Evolutionary conservation across 1,140 invertebrate species (phyloP).

Genomic region (Acyrthosiphon pisum): DNA sequence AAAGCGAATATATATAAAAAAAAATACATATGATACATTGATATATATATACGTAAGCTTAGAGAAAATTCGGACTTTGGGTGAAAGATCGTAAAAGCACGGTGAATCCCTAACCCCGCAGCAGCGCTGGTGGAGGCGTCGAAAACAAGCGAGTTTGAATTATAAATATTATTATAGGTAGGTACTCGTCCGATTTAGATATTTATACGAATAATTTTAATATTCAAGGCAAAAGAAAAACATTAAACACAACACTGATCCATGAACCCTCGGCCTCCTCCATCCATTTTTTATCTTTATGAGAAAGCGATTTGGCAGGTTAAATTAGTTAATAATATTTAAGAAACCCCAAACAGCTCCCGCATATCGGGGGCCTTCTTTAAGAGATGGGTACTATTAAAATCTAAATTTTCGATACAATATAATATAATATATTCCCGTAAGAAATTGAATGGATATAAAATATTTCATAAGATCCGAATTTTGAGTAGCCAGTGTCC

Average conservation of each 20-base stretch:
- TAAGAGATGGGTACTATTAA: neutral
- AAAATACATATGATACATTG: neutral
- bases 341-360: neutral
- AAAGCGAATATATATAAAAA: neutral
- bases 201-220: neutral
- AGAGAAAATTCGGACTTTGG: neutral
- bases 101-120: neutral
- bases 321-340: neutral
- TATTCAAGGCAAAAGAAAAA: neutral
- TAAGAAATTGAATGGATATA: neutral
- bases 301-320: neutral
- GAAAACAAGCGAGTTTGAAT: neutral
- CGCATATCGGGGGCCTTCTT: neutral
- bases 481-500: neutral
- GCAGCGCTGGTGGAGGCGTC: neutral
- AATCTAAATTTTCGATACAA: neutral
- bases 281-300: neutral
- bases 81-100: neutral
- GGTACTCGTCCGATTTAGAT: neutral
- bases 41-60: neutral
- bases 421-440: neutral
- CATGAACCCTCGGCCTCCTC: neutral
- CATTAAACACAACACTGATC: neutral
- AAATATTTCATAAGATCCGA: neutral
- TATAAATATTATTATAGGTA: neutral